Evolutionary conservation across 2,888 invertebrate species (phyloP).

Genomic region (Aplocera efformata): DNA sequence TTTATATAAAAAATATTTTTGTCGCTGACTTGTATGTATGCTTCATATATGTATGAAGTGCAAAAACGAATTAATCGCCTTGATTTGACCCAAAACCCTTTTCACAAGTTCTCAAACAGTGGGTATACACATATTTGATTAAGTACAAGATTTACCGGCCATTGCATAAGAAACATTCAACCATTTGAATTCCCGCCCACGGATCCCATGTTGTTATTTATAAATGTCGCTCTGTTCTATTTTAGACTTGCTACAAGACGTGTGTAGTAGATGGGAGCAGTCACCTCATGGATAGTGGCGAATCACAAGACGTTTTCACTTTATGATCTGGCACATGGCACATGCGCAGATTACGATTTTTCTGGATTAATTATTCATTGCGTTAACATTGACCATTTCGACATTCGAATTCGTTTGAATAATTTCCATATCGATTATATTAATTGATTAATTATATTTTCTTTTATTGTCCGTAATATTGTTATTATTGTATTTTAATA

Average conservation of each 20-base stretch:
- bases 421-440: no score
- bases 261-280: slow-evolving; percentile 32
- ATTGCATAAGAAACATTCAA: slow-evolving; percentile 19
- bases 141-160: background rate
- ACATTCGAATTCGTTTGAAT: no score
- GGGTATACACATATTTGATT: background rate
- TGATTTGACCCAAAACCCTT: no score
- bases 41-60: no score
- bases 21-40: no score
- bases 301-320: slow-evolving; percentile 2
- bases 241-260: slow-evolving; percentile 21
- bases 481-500: no score
- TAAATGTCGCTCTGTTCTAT: slow-evolving; percentile 37
- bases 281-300: slow-evolving; percentile 33
- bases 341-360: slow-evolving; percentile 18
- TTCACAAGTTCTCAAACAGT: no score
- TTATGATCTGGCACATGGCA: slow-evolving; percentile 27
- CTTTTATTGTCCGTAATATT: no score
- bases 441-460: no score
- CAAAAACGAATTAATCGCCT: no score
- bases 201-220: slow-evolving; percentile 34
- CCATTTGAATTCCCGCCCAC: slow-evolving; percentile 32
- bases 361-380: slow-evolving; percentile 20
- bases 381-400: no score
- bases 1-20: no score